Conservation (phyloP, 2,797 vertebrate genomes). For the Epinephelus malabaricus region DNA sequence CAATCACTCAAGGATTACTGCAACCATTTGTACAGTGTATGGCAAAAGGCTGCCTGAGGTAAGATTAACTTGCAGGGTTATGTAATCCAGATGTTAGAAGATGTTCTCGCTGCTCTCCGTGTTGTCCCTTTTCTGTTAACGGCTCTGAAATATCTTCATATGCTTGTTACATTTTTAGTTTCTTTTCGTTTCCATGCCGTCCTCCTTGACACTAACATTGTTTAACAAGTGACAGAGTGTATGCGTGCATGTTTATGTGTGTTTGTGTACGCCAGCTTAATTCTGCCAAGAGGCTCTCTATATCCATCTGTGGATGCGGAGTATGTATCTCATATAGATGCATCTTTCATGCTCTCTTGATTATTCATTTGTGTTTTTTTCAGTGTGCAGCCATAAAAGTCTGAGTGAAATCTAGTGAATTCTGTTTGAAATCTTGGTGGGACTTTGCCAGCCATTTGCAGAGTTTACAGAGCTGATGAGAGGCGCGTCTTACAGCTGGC, state of each 20-base stretch:
- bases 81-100: constrained; percentile 74
- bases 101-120: constrained; percentile 45
- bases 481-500: constrained; percentile 38
- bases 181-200: background rate
- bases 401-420: constrained; percentile 37
- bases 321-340: constrained; percentile 40
- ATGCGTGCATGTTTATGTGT: background rate
- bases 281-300: constrained; percentile 10
- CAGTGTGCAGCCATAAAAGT: constrained; percentile 47
- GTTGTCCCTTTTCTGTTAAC: constrained; percentile 61
- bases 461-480: constrained; percentile 53
- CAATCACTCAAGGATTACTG: constrained; percentile 71
- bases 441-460: constrained; percentile 50
- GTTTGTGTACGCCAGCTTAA: constrained; percentile 19
- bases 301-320: constrained; percentile 40
- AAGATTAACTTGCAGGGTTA: constrained; percentile 69
- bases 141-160: constrained; percentile 26
- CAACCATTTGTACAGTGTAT: constrained; percentile 57
- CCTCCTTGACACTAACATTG: constrained; percentile 36
- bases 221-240: constrained; percentile 23
- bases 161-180: constrained; percentile 19
- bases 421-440: constrained; percentile 58
- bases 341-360: constrained; percentile 61
- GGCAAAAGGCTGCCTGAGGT: constrained; percentile 68
- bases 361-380: constrained; percentile 71